A percentile compares a stretch with the other conserved stretches of the same genome.
Conservation (phyloP, 2,888 invertebrate species). For the Zonitis immaculata region DNA sequence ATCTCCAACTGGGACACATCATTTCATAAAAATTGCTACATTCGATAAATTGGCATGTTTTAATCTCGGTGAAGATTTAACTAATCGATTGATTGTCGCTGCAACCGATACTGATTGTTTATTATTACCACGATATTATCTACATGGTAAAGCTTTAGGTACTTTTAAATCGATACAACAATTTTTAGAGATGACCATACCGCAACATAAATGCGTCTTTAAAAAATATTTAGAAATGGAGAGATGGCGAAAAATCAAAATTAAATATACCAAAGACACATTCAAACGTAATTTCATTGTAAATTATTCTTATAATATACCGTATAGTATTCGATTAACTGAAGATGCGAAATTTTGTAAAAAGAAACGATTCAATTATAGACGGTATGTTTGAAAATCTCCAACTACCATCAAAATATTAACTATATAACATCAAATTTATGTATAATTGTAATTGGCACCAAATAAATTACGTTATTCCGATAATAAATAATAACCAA, state of each 20-base stretch:
- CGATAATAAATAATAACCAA: neutral
- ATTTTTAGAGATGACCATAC: slow-evolving; percentile 58
- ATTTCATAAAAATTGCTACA: slow-evolving; percentile 47
- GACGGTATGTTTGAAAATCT: no score
- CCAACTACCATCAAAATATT: no score
- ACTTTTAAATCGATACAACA: slow-evolving; percentile 61
- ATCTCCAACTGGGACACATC: no score
- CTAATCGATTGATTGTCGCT: slow-evolving; percentile 64
- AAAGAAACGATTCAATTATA: no score
- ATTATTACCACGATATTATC: slow-evolving; percentile 65
- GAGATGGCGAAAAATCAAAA: slow-evolving; percentile 56
- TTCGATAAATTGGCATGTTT: slow-evolving; percentile 58
- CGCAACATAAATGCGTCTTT: slow-evolving; percentile 55
- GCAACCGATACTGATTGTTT: slow-evolving; percentile 61
- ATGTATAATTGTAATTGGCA: slow-evolving; percentile 1
- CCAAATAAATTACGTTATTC: neutral
- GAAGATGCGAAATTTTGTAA: slow-evolving; percentile 40
- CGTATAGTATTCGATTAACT: slow-evolving; percentile 59
- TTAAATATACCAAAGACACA: slow-evolving; percentile 51
- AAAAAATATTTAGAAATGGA: slow-evolving; percentile 52
- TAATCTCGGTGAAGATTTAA: slow-evolving; percentile 62
- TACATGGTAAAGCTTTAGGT: slow-evolving; percentile 62
- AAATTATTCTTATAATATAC: slow-evolving; percentile 59
- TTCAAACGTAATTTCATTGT: slow-evolving; percentile 50
- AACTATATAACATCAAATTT: neutral